Conservation (phyloP, 2,797 vertebrate genomes). For the Ctenochaetus hawaiiensis region DNA sequence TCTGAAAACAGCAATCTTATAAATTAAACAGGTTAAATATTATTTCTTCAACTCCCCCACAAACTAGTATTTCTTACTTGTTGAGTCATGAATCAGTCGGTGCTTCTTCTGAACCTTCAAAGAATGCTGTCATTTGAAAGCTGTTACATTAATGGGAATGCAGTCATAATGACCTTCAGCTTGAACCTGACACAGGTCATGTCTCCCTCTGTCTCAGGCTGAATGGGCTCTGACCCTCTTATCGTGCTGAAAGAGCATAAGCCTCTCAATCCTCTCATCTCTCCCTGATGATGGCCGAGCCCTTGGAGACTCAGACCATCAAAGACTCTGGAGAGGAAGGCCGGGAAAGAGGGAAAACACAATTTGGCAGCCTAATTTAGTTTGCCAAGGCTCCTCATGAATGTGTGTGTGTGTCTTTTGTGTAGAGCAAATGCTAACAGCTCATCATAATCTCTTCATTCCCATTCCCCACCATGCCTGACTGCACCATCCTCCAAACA, state of each 20-base stretch:
- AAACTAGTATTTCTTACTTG: background rate
- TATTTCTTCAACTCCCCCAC: slow-evolving; percentile 10
- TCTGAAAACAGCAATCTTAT: slow-evolving; percentile 15
- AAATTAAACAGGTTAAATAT: slow-evolving; percentile 31
- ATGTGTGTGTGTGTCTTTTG: slow-evolving; percentile 34
- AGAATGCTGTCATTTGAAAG: background rate
- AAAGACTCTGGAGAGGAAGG: slow-evolving; percentile 39
- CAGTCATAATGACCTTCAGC: slow-evolving; percentile 55
- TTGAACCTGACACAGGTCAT: slow-evolving; percentile 47
- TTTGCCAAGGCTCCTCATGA: slow-evolving; percentile 40
- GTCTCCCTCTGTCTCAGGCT: slow-evolving; percentile 38
- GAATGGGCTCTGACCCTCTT: slow-evolving; percentile 53
- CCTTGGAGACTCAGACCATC: slow-evolving; percentile 55
- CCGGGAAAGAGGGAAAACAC: slow-evolving; percentile 29
- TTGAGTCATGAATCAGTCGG: background rate
- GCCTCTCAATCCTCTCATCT: slow-evolving; percentile 66
- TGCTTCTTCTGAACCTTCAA: background rate
- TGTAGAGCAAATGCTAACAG: slow-evolving; percentile 63
- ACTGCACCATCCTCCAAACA: slow-evolving; percentile 69
- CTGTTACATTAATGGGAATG: slow-evolving; percentile 3
- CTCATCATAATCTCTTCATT: slow-evolving; percentile 80
- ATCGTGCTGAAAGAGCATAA: slow-evolving; percentile 51
- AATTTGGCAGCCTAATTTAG: slow-evolving; percentile 62
- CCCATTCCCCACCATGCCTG: slow-evolving; percentile 69
- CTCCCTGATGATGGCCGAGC: slow-evolving; percentile 52